These are phyloP conservation scores for Chaitophorus viminalis DNA, from an alignment of 2,888 invertebrate genomes.

Conservation along the genomic window DNA sequence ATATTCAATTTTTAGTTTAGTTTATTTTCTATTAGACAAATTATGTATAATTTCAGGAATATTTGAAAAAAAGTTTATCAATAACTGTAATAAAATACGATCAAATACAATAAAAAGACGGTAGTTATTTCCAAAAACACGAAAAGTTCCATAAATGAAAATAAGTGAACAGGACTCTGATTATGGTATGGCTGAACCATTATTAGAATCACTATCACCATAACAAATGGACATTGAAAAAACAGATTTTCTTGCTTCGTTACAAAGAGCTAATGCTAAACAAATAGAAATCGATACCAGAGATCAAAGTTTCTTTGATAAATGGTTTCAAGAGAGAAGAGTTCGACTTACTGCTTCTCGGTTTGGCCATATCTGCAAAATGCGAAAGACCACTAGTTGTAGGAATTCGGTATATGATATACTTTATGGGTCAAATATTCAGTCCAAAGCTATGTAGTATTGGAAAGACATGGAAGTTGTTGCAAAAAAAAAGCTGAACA, in stretches of 20 bases:
- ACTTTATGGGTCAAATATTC: slow-evolving; percentile 14
- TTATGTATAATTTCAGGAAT: slow-evolving; percentile 3
- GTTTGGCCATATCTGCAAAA: slow-evolving; percentile 21
- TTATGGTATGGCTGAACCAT: slow-evolving; percentile 24
- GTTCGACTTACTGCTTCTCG: background rate
- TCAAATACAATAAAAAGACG: background rate
- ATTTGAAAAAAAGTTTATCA: background rate
- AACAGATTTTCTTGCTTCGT: background rate
- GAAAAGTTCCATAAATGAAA: background rate
- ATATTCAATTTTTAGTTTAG: no score
- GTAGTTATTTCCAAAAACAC: background rate
- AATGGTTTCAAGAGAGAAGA: slow-evolving; percentile 9
- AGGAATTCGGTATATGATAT: slow-evolving; percentile 11
- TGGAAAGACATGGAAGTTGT: background rate
- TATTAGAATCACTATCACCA: slow-evolving; percentile 5
- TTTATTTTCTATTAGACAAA: background rate
- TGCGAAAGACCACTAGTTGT: slow-evolving; percentile 22
- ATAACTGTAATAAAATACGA: background rate
- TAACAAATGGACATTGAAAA: slow-evolving; percentile 9
- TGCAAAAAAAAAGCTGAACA: background rate
- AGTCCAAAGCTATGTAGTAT: background rate
- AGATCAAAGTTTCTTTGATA: background rate
- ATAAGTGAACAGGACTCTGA: slow-evolving; percentile 8
- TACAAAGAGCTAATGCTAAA: background rate
- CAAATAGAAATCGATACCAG: slow-evolving; percentile 21